Percentiles rank a stretch among this genome's conserved stretches.
Evolutionary conservation across 2,888 invertebrate genomes (phyloP).

Genomic region (Caenorhabditis plicata): DNA sequence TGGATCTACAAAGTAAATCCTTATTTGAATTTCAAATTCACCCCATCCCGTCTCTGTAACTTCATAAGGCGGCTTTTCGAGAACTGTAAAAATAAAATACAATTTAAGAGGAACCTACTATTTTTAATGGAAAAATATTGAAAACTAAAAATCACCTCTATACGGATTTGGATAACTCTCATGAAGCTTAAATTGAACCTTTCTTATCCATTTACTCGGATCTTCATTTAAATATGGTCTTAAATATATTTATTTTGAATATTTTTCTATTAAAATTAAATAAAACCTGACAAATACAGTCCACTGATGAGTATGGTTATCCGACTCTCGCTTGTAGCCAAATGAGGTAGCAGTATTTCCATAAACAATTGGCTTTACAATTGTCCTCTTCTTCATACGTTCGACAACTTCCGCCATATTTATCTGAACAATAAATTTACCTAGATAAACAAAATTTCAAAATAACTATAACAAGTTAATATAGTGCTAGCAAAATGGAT

Average conservation of each 20-base stretch:
- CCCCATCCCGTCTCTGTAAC: conserved; percentile 99
- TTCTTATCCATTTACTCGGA: conserved; percentile 47
- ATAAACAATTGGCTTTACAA: conserved; percentile 91
- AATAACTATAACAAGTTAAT: not conserved
- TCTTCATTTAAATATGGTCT: conserved; percentile 40
- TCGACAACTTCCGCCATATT: conserved; percentile 43
- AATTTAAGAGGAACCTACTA: too few species aligned
- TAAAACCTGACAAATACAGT: conserved; percentile 67
- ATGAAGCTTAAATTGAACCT: conserved; percentile 79
- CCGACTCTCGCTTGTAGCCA: conserved; percentile 40
- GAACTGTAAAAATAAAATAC: conserved; percentile 70
- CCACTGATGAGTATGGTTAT: conserved; percentile 97
- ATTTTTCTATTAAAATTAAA: not conserved
- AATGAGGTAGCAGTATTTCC: conserved; percentile 80
- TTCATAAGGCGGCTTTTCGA: conserved; percentile 93
- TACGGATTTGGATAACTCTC: conserved; percentile 94
- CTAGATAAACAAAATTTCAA: not conserved
- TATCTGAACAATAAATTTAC: not conserved
- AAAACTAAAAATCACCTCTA: conserved; percentile 68
- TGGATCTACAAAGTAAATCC: conserved; percentile 93
- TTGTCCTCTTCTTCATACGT: conserved; percentile 64
- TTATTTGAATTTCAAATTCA: conserved; percentile 96
- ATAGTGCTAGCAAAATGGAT: too few species aligned
- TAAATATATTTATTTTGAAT: not conserved
- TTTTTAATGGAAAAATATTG: too few species aligned